A percentile compares a stretch with the other conserved stretches of the same genome.
Conservation (phyloP, 2,113 vertebrate species). For the Chamaea fasciata region DNA sequence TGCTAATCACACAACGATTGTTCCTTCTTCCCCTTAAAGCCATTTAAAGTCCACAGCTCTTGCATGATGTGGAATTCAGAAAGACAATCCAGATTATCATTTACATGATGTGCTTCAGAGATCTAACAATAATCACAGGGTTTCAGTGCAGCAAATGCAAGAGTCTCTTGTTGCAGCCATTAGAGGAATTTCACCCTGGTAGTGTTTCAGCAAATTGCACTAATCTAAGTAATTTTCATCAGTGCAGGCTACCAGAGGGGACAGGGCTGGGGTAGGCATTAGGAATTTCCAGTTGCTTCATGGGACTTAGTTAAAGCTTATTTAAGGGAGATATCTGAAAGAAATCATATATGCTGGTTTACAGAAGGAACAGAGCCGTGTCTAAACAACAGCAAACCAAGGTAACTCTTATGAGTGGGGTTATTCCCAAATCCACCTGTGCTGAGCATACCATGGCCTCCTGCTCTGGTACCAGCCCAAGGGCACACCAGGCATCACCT, state of each 20-base stretch:
- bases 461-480: neutral
- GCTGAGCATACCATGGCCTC: neutral
- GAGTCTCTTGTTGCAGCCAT: constrained; percentile 16
- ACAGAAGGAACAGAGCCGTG: neutral
- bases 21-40: neutral
- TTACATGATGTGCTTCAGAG: neutral
- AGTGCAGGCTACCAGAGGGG: constrained; percentile 25
- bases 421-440: neutral
- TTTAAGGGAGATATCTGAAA: constrained; percentile 15
- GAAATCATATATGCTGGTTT: neutral
- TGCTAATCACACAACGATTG: neutral
- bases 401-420: neutral
- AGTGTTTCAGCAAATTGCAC: constrained; percentile 49
- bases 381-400: neutral
- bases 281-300: constrained; percentile 25
- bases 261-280: constrained; percentile 6
- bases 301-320: constrained; percentile 25
- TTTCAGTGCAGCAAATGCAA: constrained; percentile 16
- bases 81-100: neutral
- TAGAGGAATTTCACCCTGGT: neutral
- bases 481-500: neutral
- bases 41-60: neutral
- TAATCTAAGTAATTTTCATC: constrained; percentile 65
- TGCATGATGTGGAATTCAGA: neutral
- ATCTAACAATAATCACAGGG: constrained; percentile 35